Conservation (phyloP, 2,113 vertebrate species). For the Pipra filicauda region DNA sequence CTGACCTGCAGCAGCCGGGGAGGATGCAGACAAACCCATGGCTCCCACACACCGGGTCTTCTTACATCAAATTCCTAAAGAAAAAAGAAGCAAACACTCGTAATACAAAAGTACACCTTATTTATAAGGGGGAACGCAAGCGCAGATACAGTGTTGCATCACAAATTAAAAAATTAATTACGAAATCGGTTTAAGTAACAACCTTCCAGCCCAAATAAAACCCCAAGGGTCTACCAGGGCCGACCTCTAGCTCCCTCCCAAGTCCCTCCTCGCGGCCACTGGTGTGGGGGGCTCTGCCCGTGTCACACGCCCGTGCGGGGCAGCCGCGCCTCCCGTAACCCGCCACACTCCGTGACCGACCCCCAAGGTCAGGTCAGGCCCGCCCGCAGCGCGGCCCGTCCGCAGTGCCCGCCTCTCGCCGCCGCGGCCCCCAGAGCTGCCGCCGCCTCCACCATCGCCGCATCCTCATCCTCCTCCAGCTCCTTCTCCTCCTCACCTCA, state of each 20-base stretch:
- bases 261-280: not conserved
- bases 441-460: not conserved
- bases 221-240: too few relatives aligned
- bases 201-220: not conserved
- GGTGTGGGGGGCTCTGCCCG: not conserved
- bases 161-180: fast-evolving
- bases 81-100: not conserved
- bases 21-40: conserved; percentile 81
- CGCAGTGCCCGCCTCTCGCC: not conserved
- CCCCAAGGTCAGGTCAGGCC: not conserved
- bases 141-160: not conserved
- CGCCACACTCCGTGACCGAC: not conserved
- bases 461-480: not conserved
- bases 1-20: conserved; percentile 50
- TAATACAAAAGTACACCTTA: not conserved
- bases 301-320: not conserved
- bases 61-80: not conserved
- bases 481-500: not conserved
- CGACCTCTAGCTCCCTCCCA: not conserved
- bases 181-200: not conserved
- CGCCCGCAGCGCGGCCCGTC: not conserved
- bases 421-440: not conserved
- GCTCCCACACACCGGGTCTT: not conserved
- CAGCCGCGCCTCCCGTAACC: not conserved
- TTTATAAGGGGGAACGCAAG: not conserved